Evolutionary conservation across 2,797 vertebrate genomes (phyloP), one percentile per base, ranked within the genome.

Genomic region (Micromesistius poutassou): DNA sequence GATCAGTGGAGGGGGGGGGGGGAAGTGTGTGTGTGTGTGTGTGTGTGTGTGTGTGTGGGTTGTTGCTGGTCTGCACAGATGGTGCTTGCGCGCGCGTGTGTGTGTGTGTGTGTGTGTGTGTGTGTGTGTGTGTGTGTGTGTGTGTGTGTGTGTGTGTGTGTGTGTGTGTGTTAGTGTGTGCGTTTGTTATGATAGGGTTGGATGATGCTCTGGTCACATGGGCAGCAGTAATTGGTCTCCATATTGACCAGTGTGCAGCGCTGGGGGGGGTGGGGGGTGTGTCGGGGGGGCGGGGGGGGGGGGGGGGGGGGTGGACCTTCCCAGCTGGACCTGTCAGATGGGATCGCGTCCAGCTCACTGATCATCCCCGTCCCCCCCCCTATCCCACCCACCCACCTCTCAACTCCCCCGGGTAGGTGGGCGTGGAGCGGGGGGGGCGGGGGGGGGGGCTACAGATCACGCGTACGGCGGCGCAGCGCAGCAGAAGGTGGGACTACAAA

Each of bases 191-290:
- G 92, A 93, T 93, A 92, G 89, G 92, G 88, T 91, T 92, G 91
- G 91, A 92, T 93, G 91, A 93, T 93, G 93, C 88, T 89, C 89
- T 89, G 88, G 91, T 94, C 91, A 93, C 92, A 93, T 93, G 91
- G 93, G 93, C 92, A 93, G 93, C 89, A 93, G 91, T 94, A 94
- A 94, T 94, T 94, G 92, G 92, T 90, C 92, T 92, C 92, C 92
- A 94, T 94, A 94, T 93, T 94, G 93, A 94, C 91, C 92, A 93
- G 93, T 93, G 93, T 94, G 92, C 91, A 89, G 90, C 86, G 91
- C 92, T 93, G 87, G 90, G 91, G 33, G 72, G 72, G 4, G 30
- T 6, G 30, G 30, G 92, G 30, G 71, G 92, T n/a, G n/a, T n/a
- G n/a, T n/a, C n/a, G n/a, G n/a, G 87, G 90, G 91, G 33, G 91